A percentile compares a stretch with the other conserved stretches of the same genome.
phyloP scores from a whole-genome alignment of 1,140 invertebrate genomes.

The Ooceraea biroi region DNA sequence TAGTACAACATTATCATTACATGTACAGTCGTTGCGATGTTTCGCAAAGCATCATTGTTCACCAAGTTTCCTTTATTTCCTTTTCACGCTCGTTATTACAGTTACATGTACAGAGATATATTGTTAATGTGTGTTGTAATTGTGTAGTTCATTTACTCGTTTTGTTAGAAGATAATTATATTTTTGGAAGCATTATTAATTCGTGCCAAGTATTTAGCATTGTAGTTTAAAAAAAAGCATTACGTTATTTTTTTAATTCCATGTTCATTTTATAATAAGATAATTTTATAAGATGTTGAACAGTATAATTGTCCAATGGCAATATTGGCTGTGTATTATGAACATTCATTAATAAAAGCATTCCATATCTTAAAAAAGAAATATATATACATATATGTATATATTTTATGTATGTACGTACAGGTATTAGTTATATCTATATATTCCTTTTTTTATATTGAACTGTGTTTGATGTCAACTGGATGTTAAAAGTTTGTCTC shows the following conservation, averaged over 20 bases:
- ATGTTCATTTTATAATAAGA: neutral
- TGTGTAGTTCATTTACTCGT: conserved; percentile 31
- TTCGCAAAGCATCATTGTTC: neutral
- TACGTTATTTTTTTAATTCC: conserved; percentile 30
- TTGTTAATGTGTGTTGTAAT: conserved; percentile 20
- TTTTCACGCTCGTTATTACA: conserved; percentile 33
- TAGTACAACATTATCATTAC: neutral
- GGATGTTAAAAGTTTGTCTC: neutral
- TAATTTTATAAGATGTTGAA: conserved; percentile 23
- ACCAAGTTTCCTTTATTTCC: neutral
- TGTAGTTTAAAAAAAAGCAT: neutral
- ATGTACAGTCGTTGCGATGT: neutral
- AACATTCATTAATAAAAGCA: conserved; percentile 26
- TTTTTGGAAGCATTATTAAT: conserved; percentile 5
- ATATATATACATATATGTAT: neutral
- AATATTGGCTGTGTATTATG: conserved; percentile 47
- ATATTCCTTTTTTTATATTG: neutral
- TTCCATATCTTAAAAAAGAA: conserved; percentile 22
- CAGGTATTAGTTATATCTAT: neutral
- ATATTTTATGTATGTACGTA: neutral
- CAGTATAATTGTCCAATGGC: conserved; percentile 43
- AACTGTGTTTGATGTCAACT: neutral
- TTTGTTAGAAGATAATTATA: conserved; percentile 37
- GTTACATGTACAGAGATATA: neutral
- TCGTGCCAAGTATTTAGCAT: conserved; percentile 17